Evolutionary conservation across 2,797 vertebrate genomes (phyloP), one percentile per base, ranked within the genome.

Genomic region (Rousettus madagascariensis): DNA sequence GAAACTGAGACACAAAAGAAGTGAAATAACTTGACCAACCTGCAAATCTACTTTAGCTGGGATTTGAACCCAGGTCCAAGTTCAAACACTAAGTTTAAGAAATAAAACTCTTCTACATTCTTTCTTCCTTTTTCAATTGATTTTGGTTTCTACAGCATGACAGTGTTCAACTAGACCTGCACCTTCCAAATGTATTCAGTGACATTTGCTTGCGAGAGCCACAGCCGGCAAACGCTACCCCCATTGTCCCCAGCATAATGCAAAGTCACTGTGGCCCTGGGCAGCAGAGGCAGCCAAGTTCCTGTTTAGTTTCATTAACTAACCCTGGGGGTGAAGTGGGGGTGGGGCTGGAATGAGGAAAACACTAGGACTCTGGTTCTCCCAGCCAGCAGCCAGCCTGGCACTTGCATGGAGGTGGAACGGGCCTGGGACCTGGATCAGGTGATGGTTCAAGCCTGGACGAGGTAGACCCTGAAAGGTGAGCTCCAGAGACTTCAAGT

Each of bases 201-300:
- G 95, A 30, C 80, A 71, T 94, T 90, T 95, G 68, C 87, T 69
- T 85, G 33, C 38, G 22, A 87, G 38, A 55, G 15, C 38, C 43
- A 41, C 10, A 26, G 65, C 38, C 86, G 28, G 63, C 38, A 63
- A 94, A 93, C 77, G 87, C 61, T 78, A n/a, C 22, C 33, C 57
- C 91, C 38, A 74, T 63, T 94, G 90, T 94, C 86, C 71, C 55
- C 30, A 59, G 63, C 12, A 74, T 26, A 90, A 71, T 55, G 43
- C 90, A 92, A 68, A 82, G 90, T 94, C 91, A 93, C 88, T 0
- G 0, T 65, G 43, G 86, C 55, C 57, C 66, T 74, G 61, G 19
- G 85, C 41, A 43, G 55, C 79, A 87, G 20, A 59, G 43, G 6
- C 41, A 6, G 30, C 5, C 5, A 3, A 95, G 10, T 22, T 94